These are phyloP conservation scores for Pandemis heparana DNA, from an alignment of 2,888 invertebrate genomes.

Conservation along the genomic window DNA sequence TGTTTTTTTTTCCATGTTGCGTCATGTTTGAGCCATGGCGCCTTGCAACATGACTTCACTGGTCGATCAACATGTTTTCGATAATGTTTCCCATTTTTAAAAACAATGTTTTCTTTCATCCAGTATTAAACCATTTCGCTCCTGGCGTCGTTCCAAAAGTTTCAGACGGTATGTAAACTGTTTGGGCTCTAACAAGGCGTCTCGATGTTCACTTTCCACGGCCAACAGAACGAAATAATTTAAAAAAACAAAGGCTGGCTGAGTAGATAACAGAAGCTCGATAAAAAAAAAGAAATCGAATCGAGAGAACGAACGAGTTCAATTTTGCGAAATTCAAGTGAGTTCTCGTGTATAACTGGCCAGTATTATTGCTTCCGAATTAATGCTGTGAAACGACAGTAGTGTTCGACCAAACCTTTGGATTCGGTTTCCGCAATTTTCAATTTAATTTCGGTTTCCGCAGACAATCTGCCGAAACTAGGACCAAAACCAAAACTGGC, in stretches of 20 bases:
- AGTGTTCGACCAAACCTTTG: too few relatives aligned
- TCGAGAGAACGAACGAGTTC: not conserved
- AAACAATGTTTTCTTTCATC: conserved; percentile 14
- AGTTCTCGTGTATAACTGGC: not conserved
- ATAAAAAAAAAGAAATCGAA: not conserved
- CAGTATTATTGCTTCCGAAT: conserved; percentile 10
- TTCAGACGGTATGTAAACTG: conserved; percentile 17
- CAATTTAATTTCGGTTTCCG: too few relatives aligned
- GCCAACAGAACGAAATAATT: conserved; percentile 15
- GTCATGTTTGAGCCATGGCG: not conserved
- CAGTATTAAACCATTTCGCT: not conserved
- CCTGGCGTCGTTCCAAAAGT: conserved; percentile 13
- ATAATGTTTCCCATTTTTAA: not conserved
- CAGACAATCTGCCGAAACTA: too few relatives aligned
- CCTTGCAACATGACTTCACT: not conserved
- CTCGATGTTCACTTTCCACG: conserved; percentile 12
- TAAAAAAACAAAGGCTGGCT: conserved; percentile 33
- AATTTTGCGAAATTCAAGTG: not conserved
- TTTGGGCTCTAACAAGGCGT: conserved; percentile 13
- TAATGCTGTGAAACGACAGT: not conserved
- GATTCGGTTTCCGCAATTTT: too few relatives aligned
- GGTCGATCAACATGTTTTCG: conserved; percentile 12
- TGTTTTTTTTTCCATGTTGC: not conserved
- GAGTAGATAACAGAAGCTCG: not conserved
- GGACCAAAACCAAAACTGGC: too few relatives aligned